Evolutionary conservation across 2,888 invertebrate genomes (phyloP), one percentile per base, ranked within the genome.

Genomic region (Sycophila texana): DNA sequence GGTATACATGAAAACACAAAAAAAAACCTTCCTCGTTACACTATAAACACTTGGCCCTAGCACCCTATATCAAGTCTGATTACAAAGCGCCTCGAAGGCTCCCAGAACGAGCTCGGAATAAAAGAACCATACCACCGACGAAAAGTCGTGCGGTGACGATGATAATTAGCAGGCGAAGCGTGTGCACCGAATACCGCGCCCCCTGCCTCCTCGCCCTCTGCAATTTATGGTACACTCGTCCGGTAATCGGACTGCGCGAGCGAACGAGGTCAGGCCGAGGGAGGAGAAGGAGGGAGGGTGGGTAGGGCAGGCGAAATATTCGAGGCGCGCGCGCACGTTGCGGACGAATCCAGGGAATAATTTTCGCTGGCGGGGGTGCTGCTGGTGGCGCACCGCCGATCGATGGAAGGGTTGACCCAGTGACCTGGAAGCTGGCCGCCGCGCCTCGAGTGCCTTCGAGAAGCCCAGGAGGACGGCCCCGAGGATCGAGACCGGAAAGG

Each of bases 381-480:
- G 18, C 47, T 13, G 57, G 66, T 13, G 47, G 60, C 63, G 68
- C 57, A 47, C 18, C 60, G 49, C 58, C 53, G 77, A 75, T 81
- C 81, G 75, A 80, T 77, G 73, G 16, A 70, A 72, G 75, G 78
- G 75, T 75, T 81, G 81, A 81, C 81, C 81, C 57, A 75, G 57
- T 81, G 78, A 81, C 78, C 81, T 65, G 75, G 55, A 60, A 58
- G 49, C 47, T 3, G 16, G 16, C 4, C 7, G 53, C 53, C 16
- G 51, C 4, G 67, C 16, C 30, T 2, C 39, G 20, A 53, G 49
- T 14, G 5, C 47, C 47, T 58, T 49, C 51, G 47, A 39, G 39
- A 39, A 39, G 39, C 39, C 39, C 39, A 7, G 7, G 39, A 39
- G 39, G 39, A 39, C 39, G 39, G 39, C 39, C 39, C 39, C 10